phyloP scores from a whole-genome alignment of 2,797 vertebrate species.

The Spinus pinus region DNA sequence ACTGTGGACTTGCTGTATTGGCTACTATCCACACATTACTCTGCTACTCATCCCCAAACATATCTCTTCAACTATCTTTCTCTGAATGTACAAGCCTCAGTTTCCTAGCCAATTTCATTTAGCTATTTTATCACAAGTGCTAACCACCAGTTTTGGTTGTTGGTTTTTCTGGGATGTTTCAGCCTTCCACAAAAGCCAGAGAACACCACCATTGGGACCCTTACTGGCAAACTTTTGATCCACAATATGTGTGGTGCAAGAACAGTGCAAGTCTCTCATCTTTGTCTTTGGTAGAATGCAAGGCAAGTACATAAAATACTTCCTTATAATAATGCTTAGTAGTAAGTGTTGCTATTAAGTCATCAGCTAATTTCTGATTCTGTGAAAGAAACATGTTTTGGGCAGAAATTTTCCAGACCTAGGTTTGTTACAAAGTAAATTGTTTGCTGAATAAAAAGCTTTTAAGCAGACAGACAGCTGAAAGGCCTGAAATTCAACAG shows the following conservation, averaged over 20 bases:
- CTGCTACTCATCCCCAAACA: not conserved
- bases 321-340: conserved; percentile 30
- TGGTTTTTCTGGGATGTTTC: not conserved
- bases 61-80: not conserved
- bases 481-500: conserved; percentile 56
- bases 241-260: not conserved
- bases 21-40: not conserved
- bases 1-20: not conserved
- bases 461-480: conserved; percentile 57
- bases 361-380: conserved; percentile 54
- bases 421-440: conserved; percentile 56
- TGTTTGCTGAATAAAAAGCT: conserved; percentile 55
- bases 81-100: not conserved
- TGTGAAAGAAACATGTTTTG: conserved; percentile 40
- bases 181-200: not conserved
- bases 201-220: not conserved
- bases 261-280: not conserved
- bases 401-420: conserved; percentile 42
- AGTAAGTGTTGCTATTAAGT: conserved; percentile 37
- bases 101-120: not conserved
- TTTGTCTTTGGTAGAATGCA: not conserved
- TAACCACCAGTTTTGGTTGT: not conserved
- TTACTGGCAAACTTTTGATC: not conserved
- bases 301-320: conserved; percentile 20
- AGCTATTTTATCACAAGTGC: not conserved